Conservation (phyloP, 2,113 vertebrate species). For the Cathartes aura region DNA sequence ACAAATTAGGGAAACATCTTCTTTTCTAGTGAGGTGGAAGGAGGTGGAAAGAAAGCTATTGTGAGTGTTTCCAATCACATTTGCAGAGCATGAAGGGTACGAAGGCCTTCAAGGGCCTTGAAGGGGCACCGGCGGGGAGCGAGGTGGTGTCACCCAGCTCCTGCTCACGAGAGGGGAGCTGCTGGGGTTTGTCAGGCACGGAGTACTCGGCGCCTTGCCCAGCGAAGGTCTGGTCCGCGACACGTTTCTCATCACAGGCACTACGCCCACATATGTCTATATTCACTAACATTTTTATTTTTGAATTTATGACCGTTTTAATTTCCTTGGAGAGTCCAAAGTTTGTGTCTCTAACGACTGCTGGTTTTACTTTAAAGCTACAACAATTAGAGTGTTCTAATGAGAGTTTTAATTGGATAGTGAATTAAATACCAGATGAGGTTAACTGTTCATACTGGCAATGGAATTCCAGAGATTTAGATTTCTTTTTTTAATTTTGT, state of each 20-base stretch:
- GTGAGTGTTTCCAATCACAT: neutral
- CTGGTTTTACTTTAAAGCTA: neutral
- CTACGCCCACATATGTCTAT: fast-evolving
- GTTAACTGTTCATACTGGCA: neutral
- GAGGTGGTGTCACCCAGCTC: too few species aligned
- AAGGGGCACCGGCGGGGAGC: neutral
- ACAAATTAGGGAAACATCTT: neutral
- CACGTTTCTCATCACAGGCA: neutral
- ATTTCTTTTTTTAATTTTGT: neutral
- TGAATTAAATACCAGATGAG: neutral
- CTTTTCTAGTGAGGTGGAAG: neutral
- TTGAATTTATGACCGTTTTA: neutral
- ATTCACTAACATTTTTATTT: neutral
- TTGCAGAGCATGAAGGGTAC: neutral
- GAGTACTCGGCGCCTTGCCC: neutral
- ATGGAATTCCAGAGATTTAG: neutral
- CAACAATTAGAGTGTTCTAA: neutral
- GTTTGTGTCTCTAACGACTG: neutral
- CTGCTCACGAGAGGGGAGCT: neutral
- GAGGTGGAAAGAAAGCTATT: neutral
- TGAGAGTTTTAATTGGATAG: constrained; percentile 11
- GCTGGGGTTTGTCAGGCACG: neutral
- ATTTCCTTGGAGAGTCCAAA: neutral
- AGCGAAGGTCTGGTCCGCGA: neutral
- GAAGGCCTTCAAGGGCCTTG: neutral